Evolutionary conservation across 2,113 vertebrate genomes (phyloP).

Genomic region (Neodon shergylaensis): DNA sequence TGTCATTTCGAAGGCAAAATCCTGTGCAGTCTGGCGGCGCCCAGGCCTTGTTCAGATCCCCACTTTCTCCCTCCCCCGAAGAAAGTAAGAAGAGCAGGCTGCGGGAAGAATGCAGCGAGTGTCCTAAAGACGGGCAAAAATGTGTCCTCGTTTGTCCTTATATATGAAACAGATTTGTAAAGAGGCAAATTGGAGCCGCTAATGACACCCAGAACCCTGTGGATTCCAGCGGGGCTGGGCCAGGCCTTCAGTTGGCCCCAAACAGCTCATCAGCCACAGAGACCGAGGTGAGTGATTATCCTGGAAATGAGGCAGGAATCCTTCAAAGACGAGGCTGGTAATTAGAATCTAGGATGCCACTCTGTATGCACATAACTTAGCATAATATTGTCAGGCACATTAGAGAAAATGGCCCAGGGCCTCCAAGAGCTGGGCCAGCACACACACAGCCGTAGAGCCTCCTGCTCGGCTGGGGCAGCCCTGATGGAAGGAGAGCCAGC

Average conservation of each 20-base stretch:
- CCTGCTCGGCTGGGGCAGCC: not conserved
- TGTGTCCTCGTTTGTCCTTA: constrained; percentile 87
- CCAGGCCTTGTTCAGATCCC: constrained; percentile 73
- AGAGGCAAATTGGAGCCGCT: constrained; percentile 81
- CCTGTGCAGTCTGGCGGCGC: constrained; percentile 65
- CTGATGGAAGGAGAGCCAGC: not conserved
- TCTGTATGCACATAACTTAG: constrained; percentile 53
- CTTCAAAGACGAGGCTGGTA: constrained; percentile 33
- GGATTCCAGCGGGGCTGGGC: constrained; percentile 34
- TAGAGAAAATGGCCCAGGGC: constrained; percentile 24
- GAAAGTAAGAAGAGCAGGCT: constrained; percentile 88
- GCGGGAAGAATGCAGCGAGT: constrained; percentile 84
- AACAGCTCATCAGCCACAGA: constrained; percentile 46
- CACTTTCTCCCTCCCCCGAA: constrained; percentile 61
- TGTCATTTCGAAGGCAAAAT: constrained; percentile 49
- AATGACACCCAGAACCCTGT: constrained; percentile 83
- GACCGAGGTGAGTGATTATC: constrained; percentile 70
- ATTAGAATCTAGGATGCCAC: constrained; percentile 50
- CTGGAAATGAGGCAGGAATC: not conserved
- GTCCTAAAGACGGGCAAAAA: constrained; percentile 85
- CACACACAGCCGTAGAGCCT: not conserved
- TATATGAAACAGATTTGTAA: constrained; percentile 89
- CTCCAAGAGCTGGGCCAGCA: not conserved
- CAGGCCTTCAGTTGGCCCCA: not conserved
- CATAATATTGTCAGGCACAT: constrained; percentile 49